Base-by-base conservation (phyloP, 2,888 invertebrate species). In the Cotesia congregata region DNA sequence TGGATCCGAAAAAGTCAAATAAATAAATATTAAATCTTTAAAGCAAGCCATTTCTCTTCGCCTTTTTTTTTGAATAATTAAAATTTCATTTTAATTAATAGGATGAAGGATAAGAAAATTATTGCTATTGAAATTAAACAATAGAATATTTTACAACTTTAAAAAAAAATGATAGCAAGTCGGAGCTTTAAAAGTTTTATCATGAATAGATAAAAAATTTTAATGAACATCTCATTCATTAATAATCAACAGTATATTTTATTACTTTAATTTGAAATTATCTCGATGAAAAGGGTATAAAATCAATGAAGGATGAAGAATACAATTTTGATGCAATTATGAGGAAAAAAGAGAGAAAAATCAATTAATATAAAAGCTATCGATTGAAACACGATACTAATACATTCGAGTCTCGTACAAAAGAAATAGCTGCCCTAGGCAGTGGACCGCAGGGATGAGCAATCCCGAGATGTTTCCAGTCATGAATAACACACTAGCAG, bases 401-500 rank as follows among this genome's bases (percentile, higher is more conserved):
- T 65, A 73, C 65, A 61, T 39, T 20, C 59, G 50, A 59, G 12
- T 12, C 17, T 40, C 41, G 67, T 59, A 67, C 30, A 67, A 65
- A 73, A 73, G 73, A 73, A 73, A 73, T 73, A 67, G 65, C 15
- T 73, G 73, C 73, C 73, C 30, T 40, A 67, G 67, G 73, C 73
- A n/a, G 6, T 9, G 30, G 17, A 60, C 38, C 59, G 67, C 17
- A 65, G 67, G 65, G 77, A 60, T 68, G 72, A 76, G 72, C 62
- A 50, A 72, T 76, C 72, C 76, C 72, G 40, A 68, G 76, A 62
- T 68, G 72, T 68, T 68, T 65, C 72, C 38, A 68, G 73, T 77
- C 69, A 77, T 77, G 77, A 77, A 74, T 73, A 74, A 77, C 65
- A 65, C 69, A 73, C 73, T 9, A 60, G 39, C n/a, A 61, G 39